Conservation (phyloP, 2,797 vertebrate species). For the Vultur gryphus region DNA sequence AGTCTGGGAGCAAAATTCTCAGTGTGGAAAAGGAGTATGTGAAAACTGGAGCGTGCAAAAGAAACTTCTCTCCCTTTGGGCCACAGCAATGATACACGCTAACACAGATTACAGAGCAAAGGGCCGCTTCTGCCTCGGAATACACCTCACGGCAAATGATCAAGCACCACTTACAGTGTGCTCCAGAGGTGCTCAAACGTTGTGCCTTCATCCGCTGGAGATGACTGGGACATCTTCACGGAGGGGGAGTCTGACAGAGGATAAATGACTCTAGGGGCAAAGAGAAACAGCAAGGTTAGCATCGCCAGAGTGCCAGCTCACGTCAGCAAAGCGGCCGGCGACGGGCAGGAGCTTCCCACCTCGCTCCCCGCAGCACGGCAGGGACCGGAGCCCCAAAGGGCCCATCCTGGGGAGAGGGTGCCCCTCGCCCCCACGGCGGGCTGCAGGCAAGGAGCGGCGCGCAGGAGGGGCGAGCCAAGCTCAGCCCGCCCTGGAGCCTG, state of each 20-base stretch:
- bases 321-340: rapidly evolving
- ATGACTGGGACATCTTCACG: slow-evolving; percentile 88
- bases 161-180: slow-evolving; percentile 85
- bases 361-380: not conserved
- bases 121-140: rapidly evolving
- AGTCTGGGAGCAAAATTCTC: not conserved
- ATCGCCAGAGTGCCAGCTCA: rapidly evolving
- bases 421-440: not conserved
- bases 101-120: not conserved
- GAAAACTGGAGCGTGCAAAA: not conserved
- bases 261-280: slow-evolving; percentile 78
- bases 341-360: not conserved
- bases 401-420: rapidly evolving
- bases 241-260: slow-evolving; percentile 73
- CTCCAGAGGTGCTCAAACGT: slow-evolving; percentile 97
- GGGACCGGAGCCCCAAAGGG: not conserved
- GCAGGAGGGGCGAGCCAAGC: not conserved
- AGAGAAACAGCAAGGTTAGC: not conserved
- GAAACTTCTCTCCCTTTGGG: not conserved
- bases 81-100: too few species aligned
- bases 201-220: slow-evolving; percentile 85
- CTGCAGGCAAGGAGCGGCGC: not conserved
- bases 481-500: not conserved
- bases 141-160: rapidly evolving
- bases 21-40: not conserved